Base-by-base conservation (phyloP, 2,113 vertebrate genomes). In the Anolis carolinensis region DNA sequence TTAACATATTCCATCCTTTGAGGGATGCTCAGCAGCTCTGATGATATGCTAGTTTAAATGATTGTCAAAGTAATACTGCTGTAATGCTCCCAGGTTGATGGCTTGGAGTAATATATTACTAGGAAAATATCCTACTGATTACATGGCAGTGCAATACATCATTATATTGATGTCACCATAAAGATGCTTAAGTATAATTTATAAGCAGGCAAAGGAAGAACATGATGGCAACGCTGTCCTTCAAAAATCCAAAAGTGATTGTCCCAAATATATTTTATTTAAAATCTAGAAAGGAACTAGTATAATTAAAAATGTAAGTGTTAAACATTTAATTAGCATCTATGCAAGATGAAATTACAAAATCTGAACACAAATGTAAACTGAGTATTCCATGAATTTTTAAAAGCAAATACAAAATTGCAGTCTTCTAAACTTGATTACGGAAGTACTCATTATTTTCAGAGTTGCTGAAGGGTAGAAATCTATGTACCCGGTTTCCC, bases 111-210 rank as follows among this genome's bases (percentile, higher is more conserved):
- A 94, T 91, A 86, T 84, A 90, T 93, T 94, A 86, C 91, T 89
- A 91, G 86, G 92, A 86, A 92, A 93, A 92, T 86, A 92, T 30
- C 39, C 14, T 67, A 48, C 82, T 93, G 93, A 95, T 95, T 89
- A 92, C 86, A 84, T 86, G 82, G 48, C 86, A 89, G 44, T 85
- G 67, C 65, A 92, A 92, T 93, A 85, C 36, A 95, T 94, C 90
- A 92, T 94, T 93, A 91, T 90, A 91, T 92, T 93, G 82, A 85
- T 93, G 91, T 90, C 90, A 90, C 70, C 27, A 2, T 59, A 78
- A 92, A 83, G 76, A 92, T 88, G 84, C 80, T 79, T 82, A 84
- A 91, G 48, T 87, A 86, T 83, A 92, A 95, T 94, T 94, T 90
- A 92, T 84, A 86, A 90, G 77, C 81, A 86, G 5, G n/a, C 89